Percentiles rank a stretch among this genome's conserved stretches.
Evolutionary conservation across 2,797 vertebrate species (phyloP).

Genomic region (Lateolabrax maculatus): DNA sequence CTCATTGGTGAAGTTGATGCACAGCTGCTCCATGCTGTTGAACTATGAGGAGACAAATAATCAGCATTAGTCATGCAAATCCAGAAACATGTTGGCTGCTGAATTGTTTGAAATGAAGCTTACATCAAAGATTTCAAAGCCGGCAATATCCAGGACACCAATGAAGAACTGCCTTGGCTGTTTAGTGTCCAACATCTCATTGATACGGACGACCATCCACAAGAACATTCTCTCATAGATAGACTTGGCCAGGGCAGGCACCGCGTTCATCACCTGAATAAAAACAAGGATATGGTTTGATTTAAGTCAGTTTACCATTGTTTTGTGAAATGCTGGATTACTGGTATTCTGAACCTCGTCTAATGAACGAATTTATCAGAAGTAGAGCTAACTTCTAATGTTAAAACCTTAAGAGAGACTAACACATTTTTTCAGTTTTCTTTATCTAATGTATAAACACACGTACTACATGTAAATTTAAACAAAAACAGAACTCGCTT

Average conservation of each 20-base stretch:
- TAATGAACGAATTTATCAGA: background rate
- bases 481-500: slow-evolving; percentile 29
- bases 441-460: background rate
- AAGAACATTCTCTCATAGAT: slow-evolving; percentile 95
- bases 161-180: slow-evolving; percentile 92
- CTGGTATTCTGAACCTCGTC: background rate
- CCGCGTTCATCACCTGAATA: slow-evolving; percentile 88
- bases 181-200: slow-evolving; percentile 94
- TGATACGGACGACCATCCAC: slow-evolving; percentile 96
- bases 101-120: background rate
- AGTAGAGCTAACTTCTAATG: background rate
- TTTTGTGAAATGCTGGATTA: background rate
- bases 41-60: slow-evolving; percentile 41
- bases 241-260: slow-evolving; percentile 90
- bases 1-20: slow-evolving; percentile 88
- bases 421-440: background rate
- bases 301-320: background rate
- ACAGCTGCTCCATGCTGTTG: slow-evolving; percentile 83
- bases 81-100: background rate
- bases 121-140: slow-evolving; percentile 96
- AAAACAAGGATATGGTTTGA: background rate
- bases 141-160: slow-evolving; percentile 94
- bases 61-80: background rate
- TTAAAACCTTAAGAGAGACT: background rate
- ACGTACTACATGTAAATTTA: background rate